These are phyloP conservation scores for Dicrurus megarhynchus DNA, from an alignment of 2,113 vertebrate genomes.

Conservation along the genomic window DNA sequence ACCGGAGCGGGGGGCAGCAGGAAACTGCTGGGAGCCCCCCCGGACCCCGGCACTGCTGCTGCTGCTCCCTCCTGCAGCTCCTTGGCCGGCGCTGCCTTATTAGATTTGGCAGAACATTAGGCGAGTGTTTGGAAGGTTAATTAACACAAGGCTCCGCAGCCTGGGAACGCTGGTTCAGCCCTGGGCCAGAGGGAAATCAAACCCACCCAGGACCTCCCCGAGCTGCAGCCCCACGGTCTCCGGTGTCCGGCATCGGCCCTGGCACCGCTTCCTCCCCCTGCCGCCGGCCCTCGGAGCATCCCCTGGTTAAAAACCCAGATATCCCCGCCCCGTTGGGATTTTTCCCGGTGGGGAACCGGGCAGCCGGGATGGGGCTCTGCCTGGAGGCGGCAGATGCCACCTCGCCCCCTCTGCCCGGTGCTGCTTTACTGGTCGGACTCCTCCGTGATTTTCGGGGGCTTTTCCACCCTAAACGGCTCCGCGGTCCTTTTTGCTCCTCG, in stretches of 20 bases:
- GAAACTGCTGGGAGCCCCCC: background rate
- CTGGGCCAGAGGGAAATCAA: background rate
- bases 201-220: background rate
- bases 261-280: background rate
- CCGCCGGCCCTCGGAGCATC: background rate
- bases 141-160: background rate
- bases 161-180: background rate
- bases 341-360: background rate
- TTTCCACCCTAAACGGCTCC: background rate
- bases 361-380: background rate
- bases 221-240: accelerated
- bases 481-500: background rate
- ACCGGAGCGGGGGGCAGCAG: background rate
- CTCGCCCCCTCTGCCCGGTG: background rate
- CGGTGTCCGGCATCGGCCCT: accelerated
- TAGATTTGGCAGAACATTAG: background rate
- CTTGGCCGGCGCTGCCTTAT: background rate
- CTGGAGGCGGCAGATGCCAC: background rate
- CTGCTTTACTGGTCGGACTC: background rate
- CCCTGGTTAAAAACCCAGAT: accelerated
- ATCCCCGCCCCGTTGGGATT: accelerated
- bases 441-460: background rate
- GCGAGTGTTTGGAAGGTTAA: conserved; percentile 9
- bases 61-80: background rate
- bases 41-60: accelerated